Conservation (phyloP, 1,140 invertebrate genomes). For the Drosophila insularis region DNA sequence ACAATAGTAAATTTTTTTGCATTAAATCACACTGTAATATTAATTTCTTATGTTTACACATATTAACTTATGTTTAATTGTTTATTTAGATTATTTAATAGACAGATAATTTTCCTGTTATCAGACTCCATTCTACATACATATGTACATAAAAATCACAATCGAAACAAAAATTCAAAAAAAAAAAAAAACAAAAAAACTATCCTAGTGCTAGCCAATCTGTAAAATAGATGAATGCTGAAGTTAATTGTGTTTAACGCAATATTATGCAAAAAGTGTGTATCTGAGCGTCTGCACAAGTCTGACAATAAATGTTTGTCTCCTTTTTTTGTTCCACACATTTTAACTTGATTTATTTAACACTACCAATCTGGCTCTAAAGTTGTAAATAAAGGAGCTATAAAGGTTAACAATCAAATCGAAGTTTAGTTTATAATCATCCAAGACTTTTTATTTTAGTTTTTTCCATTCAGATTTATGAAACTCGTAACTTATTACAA, state of each 20-base stretch:
- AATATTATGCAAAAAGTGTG: background rate
- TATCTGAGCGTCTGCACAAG: background rate
- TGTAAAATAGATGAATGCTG: constrained; percentile 4
- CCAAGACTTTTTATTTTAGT: background rate
- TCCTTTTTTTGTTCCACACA: background rate
- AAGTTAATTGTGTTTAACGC: constrained; percentile 6
- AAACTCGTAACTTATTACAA: background rate
- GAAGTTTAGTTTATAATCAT: background rate
- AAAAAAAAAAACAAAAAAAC: background rate
- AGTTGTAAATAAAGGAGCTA: constrained; percentile 3
- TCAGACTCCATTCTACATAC: constrained; percentile 13
- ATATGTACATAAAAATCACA: constrained; percentile 19
- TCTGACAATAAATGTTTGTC: background rate
- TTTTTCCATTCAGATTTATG: background rate
- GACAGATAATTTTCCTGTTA: constrained; percentile 11
- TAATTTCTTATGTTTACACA: constrained; percentile 56
- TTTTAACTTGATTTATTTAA: background rate
- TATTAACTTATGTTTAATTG: constrained; percentile 60
- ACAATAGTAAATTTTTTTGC: constrained; percentile 52
- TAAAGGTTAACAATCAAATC: too few species aligned
- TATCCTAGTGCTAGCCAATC: constrained; percentile 14
- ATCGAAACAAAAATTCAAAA: constrained; percentile 8
- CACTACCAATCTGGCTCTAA: background rate
- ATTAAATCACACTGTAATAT: constrained; percentile 46
- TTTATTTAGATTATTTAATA: constrained; percentile 20